Evolutionary conservation across 2,797 vertebrate species (phyloP).

Genomic region (Sebastes cheni): DNA sequence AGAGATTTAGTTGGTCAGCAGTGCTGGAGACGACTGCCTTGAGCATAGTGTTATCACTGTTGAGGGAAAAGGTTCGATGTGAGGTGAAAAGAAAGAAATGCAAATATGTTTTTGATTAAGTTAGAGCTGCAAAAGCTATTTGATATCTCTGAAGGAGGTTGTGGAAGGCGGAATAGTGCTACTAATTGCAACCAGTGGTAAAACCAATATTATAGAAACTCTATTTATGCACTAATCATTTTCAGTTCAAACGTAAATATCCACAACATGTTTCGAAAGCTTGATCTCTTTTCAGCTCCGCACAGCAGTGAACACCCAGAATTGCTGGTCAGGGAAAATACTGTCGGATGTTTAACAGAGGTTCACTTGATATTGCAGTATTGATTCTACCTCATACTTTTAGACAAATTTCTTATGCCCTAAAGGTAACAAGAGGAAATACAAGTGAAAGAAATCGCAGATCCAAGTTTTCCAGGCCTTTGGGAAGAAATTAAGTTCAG

Average conservation of each 20-base stretch:
- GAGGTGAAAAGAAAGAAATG: not conserved
- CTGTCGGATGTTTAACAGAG: slow-evolving; percentile 66
- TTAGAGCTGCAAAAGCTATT: not conserved
- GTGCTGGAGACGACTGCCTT: not conserved
- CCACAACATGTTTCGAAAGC: slow-evolving; percentile 3
- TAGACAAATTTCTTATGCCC: slow-evolving; percentile 61
- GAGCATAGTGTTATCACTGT: not conserved
- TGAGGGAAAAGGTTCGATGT: not conserved
- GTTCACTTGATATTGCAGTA: slow-evolving; percentile 70
- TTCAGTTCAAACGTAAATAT: not conserved
- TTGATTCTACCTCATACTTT: slow-evolving; percentile 67
- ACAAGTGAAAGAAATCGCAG: slow-evolving; percentile 64
- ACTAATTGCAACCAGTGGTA: not conserved
- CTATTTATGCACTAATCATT: not conserved
- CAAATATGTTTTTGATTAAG: not conserved
- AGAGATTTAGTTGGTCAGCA: slow-evolving; percentile 31
- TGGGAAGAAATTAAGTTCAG: slow-evolving; percentile 68
- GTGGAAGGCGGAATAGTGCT: not conserved
- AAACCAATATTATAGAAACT: not conserved
- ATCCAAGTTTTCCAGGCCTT: slow-evolving; percentile 64
- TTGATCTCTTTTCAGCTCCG: slow-evolving; percentile 10
- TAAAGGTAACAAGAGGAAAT: slow-evolving; percentile 72
- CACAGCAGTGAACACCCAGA: slow-evolving; percentile 21
- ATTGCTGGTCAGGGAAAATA: slow-evolving; percentile 57
- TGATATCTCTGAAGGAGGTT: not conserved